Conservation (phyloP, 1,140 invertebrate genomes). For the Panulirus ornatus region DNA sequence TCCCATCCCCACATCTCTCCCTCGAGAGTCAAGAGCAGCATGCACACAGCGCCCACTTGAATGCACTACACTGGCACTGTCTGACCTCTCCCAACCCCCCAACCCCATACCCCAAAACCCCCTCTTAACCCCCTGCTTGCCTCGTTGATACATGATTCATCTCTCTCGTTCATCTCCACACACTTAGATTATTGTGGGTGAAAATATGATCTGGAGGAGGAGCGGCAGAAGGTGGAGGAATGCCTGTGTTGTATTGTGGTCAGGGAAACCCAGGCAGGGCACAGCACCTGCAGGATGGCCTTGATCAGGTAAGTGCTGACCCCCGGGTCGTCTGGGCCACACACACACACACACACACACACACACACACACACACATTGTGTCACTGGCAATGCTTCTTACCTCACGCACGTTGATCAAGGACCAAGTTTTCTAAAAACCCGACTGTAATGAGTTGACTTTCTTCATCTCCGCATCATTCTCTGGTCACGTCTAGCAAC, state of each 20-base stretch:
- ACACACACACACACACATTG: too few relatives aligned
- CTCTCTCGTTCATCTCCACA: not conserved
- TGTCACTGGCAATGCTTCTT: not conserved
- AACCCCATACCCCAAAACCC: too few relatives aligned
- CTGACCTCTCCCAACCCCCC: too few relatives aligned
- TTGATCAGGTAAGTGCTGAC: not conserved
- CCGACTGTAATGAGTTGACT: not conserved
- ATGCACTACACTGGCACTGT: not conserved
- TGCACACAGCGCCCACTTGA: not conserved
- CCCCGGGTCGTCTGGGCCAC: not conserved
- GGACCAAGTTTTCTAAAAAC: not conserved
- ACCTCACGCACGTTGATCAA: not conserved
- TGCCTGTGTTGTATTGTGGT: constrained; percentile 23
- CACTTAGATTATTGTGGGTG: constrained; percentile 5
- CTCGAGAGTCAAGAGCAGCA: constrained; percentile 26
- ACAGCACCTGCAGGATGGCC: not conserved
- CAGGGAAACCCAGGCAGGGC: not conserved
- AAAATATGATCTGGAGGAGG: constrained; percentile 24
- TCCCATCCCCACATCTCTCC: not conserved
- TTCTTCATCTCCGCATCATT: not conserved
- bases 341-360: too few relatives aligned
- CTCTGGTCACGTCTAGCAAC: not conserved
- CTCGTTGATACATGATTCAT: too few relatives aligned
- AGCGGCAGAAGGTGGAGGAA: constrained; percentile 9
- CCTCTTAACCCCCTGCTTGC: too few relatives aligned